Conservation (phyloP, 2,888 invertebrate genomes). For the Noctua pronuba region DNA sequence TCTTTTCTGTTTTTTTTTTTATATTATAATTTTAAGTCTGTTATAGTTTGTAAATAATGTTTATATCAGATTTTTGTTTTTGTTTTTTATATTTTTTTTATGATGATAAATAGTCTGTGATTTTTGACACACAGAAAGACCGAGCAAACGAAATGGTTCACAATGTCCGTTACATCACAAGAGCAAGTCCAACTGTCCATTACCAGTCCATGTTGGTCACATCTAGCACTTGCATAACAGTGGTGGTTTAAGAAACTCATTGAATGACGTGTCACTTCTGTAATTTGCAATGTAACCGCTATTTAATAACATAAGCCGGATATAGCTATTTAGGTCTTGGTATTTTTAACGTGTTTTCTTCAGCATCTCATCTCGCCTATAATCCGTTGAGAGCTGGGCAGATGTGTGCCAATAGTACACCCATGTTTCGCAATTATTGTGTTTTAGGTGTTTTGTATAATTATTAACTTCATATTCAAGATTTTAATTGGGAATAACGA, state of each 20-base stretch:
- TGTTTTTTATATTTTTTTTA: too few species aligned
- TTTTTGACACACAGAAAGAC: neutral
- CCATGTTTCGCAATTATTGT: neutral
- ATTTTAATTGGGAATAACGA: neutral
- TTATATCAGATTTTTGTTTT: neutral
- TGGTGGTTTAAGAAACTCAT: slow-evolving; percentile 17
- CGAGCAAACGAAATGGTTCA: neutral
- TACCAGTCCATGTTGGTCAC: slow-evolving; percentile 8
- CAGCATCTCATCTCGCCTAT: neutral
- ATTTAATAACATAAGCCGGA: slow-evolving; percentile 13
- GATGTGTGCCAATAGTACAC: neutral
- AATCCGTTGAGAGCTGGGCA: neutral
- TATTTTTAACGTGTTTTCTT: neutral
- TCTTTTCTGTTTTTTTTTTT: neutral
- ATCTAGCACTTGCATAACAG: slow-evolving; percentile 22
- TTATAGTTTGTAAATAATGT: neutral
- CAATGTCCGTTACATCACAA: neutral
- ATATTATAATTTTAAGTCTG: neutral
- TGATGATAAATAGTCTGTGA: neutral
- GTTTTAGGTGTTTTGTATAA: neutral
- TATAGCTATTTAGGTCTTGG: neutral
- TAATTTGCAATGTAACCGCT: slow-evolving; percentile 3
- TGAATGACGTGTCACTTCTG: slow-evolving; percentile 14
- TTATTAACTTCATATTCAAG: neutral
- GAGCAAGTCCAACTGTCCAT: neutral